These are phyloP conservation scores for Copidosoma floridanum DNA, from an alignment of 1,140 invertebrate species.

Conservation along the genomic window DNA sequence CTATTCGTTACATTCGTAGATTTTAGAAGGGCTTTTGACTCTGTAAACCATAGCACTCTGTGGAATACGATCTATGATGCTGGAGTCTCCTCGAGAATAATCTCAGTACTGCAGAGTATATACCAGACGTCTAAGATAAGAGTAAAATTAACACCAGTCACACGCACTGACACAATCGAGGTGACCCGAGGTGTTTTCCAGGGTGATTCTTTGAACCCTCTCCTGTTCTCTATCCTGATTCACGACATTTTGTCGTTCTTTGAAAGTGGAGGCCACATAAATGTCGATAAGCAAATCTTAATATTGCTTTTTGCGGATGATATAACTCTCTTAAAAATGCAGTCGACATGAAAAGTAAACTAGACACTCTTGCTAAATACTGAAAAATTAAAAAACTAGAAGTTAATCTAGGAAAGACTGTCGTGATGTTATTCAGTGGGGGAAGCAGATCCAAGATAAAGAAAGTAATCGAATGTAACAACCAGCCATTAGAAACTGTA, in stretches of 20 bases:
- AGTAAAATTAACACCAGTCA: not conserved
- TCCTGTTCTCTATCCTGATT: not conserved
- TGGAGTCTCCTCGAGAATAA: not conserved
- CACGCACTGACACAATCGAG: not conserved
- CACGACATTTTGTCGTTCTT: not conserved
- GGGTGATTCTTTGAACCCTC: not conserved
- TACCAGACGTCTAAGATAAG: not conserved
- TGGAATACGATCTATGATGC: not conserved
- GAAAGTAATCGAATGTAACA: not conserved
- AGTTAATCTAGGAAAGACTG: not conserved
- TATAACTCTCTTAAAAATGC: constrained; percentile 1
- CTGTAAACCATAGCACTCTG: constrained; percentile 10
- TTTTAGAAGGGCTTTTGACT: no score
- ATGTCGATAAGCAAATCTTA: constrained; percentile 3
- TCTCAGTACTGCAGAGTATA: not conserved
- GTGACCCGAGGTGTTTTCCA: constrained; percentile 4
- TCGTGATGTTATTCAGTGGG: not conserved
- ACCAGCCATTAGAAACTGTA: not conserved
- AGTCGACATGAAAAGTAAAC: not conserved
- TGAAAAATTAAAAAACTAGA: not conserved
- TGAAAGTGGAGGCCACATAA: not conserved
- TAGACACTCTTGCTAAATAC: constrained; percentile 14
- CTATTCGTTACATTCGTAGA: constrained; percentile 21
- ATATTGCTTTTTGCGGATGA: constrained; percentile 32
- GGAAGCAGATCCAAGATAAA: not conserved